Evolutionary conservation across 2,113 vertebrate genomes (phyloP).

Genomic region (Origma solitaria): DNA sequence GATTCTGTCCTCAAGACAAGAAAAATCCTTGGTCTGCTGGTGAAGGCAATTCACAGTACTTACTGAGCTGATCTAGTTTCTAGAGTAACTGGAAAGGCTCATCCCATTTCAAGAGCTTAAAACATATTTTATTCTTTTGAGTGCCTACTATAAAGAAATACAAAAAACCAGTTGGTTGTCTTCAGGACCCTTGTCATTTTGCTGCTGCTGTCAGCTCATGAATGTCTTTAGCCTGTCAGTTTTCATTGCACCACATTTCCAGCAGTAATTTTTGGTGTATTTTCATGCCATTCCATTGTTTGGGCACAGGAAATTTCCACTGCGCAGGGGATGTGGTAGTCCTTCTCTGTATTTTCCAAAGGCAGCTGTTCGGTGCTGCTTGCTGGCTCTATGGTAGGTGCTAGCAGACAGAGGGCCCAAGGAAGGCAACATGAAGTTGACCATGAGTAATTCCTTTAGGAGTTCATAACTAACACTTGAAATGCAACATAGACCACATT

Average conservation of each 20-base stretch:
- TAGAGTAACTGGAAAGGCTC: not conserved
- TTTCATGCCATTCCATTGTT: not conserved
- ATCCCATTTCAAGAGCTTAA: not conserved
- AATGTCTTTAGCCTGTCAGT: not conserved
- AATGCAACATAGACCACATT: not conserved
- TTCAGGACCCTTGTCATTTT: not conserved
- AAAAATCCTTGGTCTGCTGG: not conserved
- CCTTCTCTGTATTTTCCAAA: not conserved
- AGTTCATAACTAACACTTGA: not conserved
- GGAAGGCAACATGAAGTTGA: not conserved
- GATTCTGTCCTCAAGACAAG: not conserved
- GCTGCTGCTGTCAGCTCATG: not conserved
- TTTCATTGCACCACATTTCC: not conserved
- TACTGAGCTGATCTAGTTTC: not conserved
- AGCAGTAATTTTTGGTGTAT: not conserved
- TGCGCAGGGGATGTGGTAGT: not conserved
- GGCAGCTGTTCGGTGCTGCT: not conserved
- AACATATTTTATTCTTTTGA: not conserved
- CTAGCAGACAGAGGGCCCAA: not conserved
- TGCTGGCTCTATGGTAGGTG: not conserved
- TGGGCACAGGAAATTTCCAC: not conserved
- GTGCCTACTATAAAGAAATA: not conserved
- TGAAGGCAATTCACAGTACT: not conserved
- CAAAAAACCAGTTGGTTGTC: not conserved
- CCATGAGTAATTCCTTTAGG: not conserved